Evolutionary conservation across 2,113 vertebrate genomes (phyloP).

Genomic region (Tachycineta bicolor): DNA sequence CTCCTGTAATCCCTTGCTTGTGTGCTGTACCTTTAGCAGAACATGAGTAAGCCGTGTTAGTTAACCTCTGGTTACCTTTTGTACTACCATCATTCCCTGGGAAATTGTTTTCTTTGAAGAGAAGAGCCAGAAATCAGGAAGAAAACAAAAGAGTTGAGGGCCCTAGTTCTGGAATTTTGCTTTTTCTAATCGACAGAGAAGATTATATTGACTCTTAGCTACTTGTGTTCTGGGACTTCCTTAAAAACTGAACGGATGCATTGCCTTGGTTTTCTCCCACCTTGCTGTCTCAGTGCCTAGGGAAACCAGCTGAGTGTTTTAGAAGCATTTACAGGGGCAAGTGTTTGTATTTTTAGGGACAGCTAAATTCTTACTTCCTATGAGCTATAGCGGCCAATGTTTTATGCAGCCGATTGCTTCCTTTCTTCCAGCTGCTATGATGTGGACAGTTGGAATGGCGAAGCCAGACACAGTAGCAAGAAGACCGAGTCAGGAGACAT

Average conservation of each 20-base stretch:
- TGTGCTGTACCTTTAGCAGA: not conserved
- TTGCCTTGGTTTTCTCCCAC: not conserved
- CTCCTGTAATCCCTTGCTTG: not conserved
- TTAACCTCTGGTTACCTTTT: not conserved
- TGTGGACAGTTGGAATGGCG: slow-evolving; percentile 96
- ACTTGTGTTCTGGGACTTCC: not conserved
- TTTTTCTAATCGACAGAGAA: not conserved
- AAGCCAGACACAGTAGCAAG: slow-evolving; percentile 74
- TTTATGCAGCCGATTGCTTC: not conserved
- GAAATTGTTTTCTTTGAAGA: not conserved
- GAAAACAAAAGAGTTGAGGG: not conserved
- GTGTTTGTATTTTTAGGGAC: not conserved
- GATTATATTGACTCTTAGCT: not conserved
- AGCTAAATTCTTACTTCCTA: not conserved
- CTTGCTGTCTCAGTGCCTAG: not conserved
- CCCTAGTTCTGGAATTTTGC: not conserved
- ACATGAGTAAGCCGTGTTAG: not conserved
- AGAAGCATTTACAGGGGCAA: not conserved
- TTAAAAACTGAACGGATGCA: not conserved
- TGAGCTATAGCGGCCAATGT: not conserved
- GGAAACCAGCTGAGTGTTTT: not conserved
- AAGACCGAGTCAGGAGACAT: slow-evolving; percentile 20
- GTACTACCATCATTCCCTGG: not conserved
- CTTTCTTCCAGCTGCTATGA: slow-evolving; percentile 88
- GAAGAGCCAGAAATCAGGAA: not conserved